Evolutionary conservation across 2,888 invertebrate species (phyloP).

Genomic region (Masnerella sp.): DNA sequence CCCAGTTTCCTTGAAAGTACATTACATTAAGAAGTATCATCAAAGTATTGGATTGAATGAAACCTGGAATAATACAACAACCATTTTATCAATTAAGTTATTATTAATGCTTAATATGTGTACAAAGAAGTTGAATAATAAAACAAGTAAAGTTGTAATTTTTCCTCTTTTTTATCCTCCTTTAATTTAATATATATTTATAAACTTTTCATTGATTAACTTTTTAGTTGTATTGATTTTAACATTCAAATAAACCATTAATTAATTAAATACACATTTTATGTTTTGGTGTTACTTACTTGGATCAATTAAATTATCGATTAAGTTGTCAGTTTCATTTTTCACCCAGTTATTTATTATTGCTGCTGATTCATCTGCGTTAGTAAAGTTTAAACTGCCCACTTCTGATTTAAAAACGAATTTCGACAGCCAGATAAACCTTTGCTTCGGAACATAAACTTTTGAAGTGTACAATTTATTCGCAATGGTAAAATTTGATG

Average conservation of each 20-base stretch:
- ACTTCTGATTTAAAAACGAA: not conserved
- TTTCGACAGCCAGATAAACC: not conserved
- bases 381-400: not conserved
- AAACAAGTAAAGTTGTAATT: no score
- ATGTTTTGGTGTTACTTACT: no score
- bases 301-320: not conserved
- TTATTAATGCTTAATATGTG: not conserved
- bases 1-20: not conserved
- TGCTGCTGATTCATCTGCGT: not conserved
- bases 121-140: no score
- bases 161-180: no score
- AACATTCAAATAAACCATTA: not conserved
- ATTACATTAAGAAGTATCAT: constrained; percentile 1
- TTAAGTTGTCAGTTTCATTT: not conserved
- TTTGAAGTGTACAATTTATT: not conserved
- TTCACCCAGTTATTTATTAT: not conserved
- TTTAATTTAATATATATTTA: no score
- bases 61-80: not conserved
- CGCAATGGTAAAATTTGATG: not conserved
- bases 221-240: no score
- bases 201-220: no score
- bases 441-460: not conserved
- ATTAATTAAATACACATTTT: not conserved
- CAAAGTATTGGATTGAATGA: not conserved
- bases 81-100: not conserved